Base-by-base conservation (phyloP, 2,113 vertebrate genomes). In the Ageneiosus marmoratus region DNA sequence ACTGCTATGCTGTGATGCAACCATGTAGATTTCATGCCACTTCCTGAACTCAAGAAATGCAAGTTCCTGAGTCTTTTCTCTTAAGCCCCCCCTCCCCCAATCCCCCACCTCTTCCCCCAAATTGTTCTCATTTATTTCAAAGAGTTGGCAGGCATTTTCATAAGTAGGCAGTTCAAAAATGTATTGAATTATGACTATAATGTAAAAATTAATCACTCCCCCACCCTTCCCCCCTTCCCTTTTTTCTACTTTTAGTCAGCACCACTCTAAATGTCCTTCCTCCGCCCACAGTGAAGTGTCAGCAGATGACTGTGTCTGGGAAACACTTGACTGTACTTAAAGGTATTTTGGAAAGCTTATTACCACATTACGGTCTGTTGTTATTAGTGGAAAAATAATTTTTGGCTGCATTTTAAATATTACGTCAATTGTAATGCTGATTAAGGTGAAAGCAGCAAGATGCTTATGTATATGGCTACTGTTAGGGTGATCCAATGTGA, bases 281-380 rank as follows among this genome's bases (percentile, higher is more conserved):
- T 0, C 96, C 96, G 7, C 96, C 96, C 0, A 92, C 93, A 55
- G 91, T 97, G 62, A 94, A 92, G 86, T 96, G 95, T 89, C 95
- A 95, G 24, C 96, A 96, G 91, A 94, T 96, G 88, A 95, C 91
- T 5, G 93, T 97, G 44, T 94, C 95, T 8, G 96, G 96, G 51
- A 95, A 95, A 89, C 94, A 96, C 92, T 89, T 97, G 81, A 96
- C 95, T 0, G 88, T 96, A 62, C 92, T 97, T 56, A 97, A 96
- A 94, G 96, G 96, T 96, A 90, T 18, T 37, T 44, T 41, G 22
- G 22, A 72, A 62, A 48, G 34, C 11, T 10, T 83, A 20, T 37
- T 67, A 48, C 15, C 41, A 24, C 22, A 46, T 78, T 6, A n/a
- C 60, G 27, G 22, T n/a, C 24, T 48, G 4, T 55, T 76, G 44